Evolutionary conservation across 37 sponge, comb jelly and placozoan genomes (phyloP).

Genomic region (Crambe crambe): DNA sequence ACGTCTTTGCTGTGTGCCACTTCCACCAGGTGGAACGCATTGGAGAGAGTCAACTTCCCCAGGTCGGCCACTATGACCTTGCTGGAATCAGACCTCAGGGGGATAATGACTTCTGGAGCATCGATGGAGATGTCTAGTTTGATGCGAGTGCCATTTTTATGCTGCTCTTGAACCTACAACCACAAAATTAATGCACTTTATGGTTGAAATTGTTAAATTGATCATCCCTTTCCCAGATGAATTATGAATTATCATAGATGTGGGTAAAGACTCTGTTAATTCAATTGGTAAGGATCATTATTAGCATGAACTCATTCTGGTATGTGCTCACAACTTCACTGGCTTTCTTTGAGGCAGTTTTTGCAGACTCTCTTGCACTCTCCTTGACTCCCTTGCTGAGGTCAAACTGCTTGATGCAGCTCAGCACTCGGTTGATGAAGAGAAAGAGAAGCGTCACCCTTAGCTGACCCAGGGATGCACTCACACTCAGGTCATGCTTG

Average conservation of each 20-base stretch:
- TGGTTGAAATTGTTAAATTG: too few species aligned
- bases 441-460: slow-evolving; percentile 31
- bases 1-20: background rate
- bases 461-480: slow-evolving; percentile 19
- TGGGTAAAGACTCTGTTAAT: too few species aligned
- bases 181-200: too few species aligned
- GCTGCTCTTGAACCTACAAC: slow-evolving; percentile 41
- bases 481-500: slow-evolving; percentile 31
- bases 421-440: slow-evolving; percentile 34
- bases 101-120: slow-evolving; percentile 65
- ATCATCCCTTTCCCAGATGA: too few species aligned
- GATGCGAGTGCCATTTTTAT: slow-evolving; percentile 43
- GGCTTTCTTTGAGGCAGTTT: slow-evolving; percentile 26
- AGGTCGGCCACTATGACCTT: slow-evolving; percentile 59
- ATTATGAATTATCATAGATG: too few species aligned
- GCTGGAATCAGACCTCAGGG: slow-evolving; percentile 37
- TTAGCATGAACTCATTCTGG: background rate
- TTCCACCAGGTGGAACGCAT: slow-evolving; percentile 49
- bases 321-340: slow-evolving; percentile 24
- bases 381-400: slow-evolving; percentile 21
- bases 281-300: background rate
- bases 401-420: slow-evolving; percentile 17
- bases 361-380: slow-evolving; percentile 34
- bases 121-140: slow-evolving; percentile 44
- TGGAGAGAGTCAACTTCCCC: slow-evolving; percentile 48